Base-by-base conservation (phyloP, 2,797 vertebrate genomes). In the Thunnus albacares region DNA sequence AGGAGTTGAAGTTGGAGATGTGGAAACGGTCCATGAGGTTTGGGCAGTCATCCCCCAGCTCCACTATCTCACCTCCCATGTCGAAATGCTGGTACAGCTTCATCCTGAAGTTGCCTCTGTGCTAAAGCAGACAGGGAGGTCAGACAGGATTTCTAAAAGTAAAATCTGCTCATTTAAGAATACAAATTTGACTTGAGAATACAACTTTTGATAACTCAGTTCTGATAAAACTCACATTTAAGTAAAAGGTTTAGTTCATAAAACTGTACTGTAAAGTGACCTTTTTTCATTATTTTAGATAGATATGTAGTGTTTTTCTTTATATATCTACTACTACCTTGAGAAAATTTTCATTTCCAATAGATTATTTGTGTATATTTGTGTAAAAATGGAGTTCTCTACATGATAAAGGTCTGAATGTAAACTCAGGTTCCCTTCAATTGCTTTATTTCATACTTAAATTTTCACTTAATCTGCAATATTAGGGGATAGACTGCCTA, bases 31-130 rank as follows among this genome's bases (percentile, higher is more conserved):
- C 94, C 83, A 87, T 87, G 74, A 94, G 75, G 81, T 87, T 91
- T 71, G 93, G 73, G 72, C 95, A 95, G 85, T 94, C 91, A 22
- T 93, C 88, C 0, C 13, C 92, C 74, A 95, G 77, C 84, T 95
- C 94, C 84, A 87, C 75, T 89, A 94, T 91, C 71, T 94, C 86
- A 7, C 94, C 94, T 58, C 78, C 85, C 87, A 96, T 94, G 75
- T 96, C 93, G 4, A 95, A 90, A 70, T 94, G 94, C 79, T 96
- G 89, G 7, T 92, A 96, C 74, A 96, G 87, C 82, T 64, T 93
- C 81, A 96, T 86, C 79, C 81, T 93, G 82, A 93, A 95, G 73
- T 77, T 81, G 69, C 93, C 84, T 3, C 81, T 89, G 92, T 95
- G 84, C 93, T 95, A 73, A 13, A 52, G 61, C 24, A 26, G 60